A percentile compares a stretch with the other conserved stretches of the same genome.
phyloP scores from a whole-genome alignment of 2,888 invertebrate genomes.

The Romanomermis culicivorax region DNA sequence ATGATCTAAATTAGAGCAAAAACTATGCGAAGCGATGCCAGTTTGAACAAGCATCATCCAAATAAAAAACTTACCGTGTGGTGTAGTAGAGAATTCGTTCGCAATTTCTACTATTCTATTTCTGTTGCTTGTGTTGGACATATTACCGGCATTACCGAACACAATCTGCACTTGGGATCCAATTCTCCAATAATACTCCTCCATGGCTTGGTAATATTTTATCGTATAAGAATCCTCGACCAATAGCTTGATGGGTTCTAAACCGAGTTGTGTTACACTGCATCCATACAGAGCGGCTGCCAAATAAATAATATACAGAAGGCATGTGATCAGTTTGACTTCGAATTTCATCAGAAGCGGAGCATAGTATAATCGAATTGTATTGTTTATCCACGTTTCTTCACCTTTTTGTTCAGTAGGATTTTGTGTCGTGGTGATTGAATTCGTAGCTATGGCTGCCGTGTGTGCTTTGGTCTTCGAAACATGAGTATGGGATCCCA shows the following conservation, averaged over 20 bases:
- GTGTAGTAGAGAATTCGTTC: not conserved
- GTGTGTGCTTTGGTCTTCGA: no score
- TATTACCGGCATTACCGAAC: not conserved
- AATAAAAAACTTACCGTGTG: no score
- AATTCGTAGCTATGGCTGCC: no score
- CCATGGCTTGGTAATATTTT: slow-evolving; percentile 67
- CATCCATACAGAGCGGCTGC: slow-evolving; percentile 60
- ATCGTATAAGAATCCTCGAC: slow-evolving; percentile 70
- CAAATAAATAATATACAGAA: slow-evolving; percentile 51
- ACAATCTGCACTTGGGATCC: slow-evolving; percentile 28
- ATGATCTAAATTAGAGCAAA: no score
- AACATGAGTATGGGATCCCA: no score
- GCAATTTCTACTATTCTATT: not conserved
- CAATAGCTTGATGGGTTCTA: slow-evolving; percentile 67
- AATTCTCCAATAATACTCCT: slow-evolving; percentile 64
- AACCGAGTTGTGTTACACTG: slow-evolving; percentile 62
- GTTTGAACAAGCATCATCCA: no score
- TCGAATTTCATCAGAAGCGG: not conserved
- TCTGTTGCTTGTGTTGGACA: not conserved
- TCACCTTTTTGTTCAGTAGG: no score
- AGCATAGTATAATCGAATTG: not conserved
- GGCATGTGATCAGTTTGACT: slow-evolving; percentile 38
- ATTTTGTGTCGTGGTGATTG: no score
- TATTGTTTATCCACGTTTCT: not conserved
- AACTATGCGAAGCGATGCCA: no score